Evolutionary conservation across 1,140 invertebrate genomes (phyloP), one percentile per base, ranked within the genome.

Genomic region (Polyergus mexicanus): DNA sequence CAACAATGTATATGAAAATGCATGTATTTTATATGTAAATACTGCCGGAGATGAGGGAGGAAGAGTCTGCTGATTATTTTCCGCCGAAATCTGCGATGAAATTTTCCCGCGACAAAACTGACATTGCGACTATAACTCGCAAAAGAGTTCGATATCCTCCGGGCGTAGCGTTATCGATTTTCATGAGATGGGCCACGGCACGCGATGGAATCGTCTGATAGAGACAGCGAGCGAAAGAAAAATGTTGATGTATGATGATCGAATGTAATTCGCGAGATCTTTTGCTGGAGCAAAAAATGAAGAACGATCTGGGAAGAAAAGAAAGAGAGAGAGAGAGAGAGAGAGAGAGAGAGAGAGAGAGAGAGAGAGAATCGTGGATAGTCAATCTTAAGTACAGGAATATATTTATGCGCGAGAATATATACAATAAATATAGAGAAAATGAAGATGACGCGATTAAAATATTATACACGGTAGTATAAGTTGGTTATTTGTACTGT

Each of bases 61-160:
- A 60, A 88, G 58, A 62, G 38, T 81, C 62, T 35, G 22, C 2
- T 65, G 66, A 89, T 86, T 89, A 69, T 89, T 86, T 51, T 84
- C 56, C 66, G 68, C 25, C 8, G 28, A 74, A 78, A 89, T 47
- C 25, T 54, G 44, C 54, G 56, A 6, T 7, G n/a, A 38, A 77
- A 78, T 86, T 78, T 51, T 69, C 72, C 35, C 51, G 35, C 41
- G 72, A 75, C 68, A 71, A 60, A 88, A 54, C 71, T 68, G 69
- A 47, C 87, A 63, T 86, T 84, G 87, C 62, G 76, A 76, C 84
- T 86, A 86, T 19, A 69, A 76, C 71, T 86, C 78, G 88, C 51
- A 38, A 78, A 90, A 88, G 89, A 90, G 88, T 90, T 90, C 89
- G 89, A 88, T 90, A 90, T 90, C 88, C 89, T 88, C 89, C 89